These are phyloP conservation scores for Linnaemya tessellans DNA, from an alignment of 2,888 invertebrate genomes.

Conservation along the genomic window DNA sequence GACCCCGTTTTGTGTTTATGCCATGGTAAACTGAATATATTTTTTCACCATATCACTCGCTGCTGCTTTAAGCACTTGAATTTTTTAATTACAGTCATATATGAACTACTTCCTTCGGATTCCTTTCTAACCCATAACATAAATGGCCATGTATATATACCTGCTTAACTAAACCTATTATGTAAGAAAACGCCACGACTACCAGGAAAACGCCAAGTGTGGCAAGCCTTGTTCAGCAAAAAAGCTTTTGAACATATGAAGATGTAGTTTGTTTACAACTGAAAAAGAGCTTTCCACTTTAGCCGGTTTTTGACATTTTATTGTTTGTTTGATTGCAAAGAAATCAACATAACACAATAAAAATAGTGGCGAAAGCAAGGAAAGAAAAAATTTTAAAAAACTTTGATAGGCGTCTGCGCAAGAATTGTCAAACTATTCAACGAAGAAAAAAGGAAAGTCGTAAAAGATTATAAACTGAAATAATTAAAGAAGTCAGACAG, in stretches of 20 bases:
- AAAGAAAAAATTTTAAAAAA: neutral
- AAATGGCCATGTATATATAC: too few relatives aligned
- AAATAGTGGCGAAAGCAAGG: neutral
- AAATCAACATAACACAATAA: neutral
- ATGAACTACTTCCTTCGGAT: too few relatives aligned
- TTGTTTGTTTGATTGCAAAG: neutral
- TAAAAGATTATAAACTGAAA: slow-evolving; percentile 2
- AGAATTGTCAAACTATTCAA: slow-evolving; percentile 49
- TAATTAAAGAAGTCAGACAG: slow-evolving; percentile 23
- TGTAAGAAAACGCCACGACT: too few relatives aligned
- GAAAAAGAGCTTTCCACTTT: slow-evolving; percentile 32
- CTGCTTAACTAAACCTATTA: too few relatives aligned
- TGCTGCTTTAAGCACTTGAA: too few relatives aligned
- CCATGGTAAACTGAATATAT: too few relatives aligned
- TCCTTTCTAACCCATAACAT: too few relatives aligned
- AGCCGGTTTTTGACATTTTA: slow-evolving; percentile 47
- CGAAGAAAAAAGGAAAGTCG: neutral
- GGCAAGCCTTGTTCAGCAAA: neutral
- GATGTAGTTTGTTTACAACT: slow-evolving; percentile 42
- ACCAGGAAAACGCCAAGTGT: too few relatives aligned
- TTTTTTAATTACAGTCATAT: too few relatives aligned
- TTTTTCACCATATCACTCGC: too few relatives aligned
- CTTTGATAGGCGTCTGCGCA: slow-evolving; percentile 56
- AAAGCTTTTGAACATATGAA: neutral
- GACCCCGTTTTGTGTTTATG: too few relatives aligned